Conservation (phyloP, 2,888 invertebrate genomes). For the Epistrophe grossulariae region DNA sequence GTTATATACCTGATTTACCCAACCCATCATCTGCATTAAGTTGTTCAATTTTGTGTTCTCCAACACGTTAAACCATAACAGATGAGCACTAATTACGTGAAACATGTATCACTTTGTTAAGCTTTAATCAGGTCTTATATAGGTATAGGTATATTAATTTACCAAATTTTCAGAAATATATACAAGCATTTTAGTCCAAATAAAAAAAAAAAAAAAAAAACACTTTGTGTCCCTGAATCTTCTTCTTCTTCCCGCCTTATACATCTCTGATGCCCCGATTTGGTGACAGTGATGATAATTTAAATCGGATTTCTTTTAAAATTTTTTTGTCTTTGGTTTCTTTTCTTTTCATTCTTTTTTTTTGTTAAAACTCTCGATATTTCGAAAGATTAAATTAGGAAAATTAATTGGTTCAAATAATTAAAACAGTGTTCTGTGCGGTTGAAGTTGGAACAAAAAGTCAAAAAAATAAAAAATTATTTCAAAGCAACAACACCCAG, state of each 20-base stretch:
- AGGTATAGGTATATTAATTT: constrained; percentile 53
- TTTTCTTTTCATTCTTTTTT: constrained; percentile 7
- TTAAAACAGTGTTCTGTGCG: constrained; percentile 66
- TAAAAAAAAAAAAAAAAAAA: background rate
- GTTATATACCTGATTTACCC: background rate
- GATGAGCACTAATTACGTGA: constrained; percentile 69
- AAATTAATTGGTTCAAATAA: constrained; percentile 75
- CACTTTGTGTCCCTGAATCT: constrained; percentile 37
- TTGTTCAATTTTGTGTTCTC: constrained; percentile 52
- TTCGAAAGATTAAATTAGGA: constrained; percentile 72
- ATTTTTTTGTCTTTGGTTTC: constrained; percentile 12
- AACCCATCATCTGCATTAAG: constrained; percentile 53
- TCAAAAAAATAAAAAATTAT: constrained; percentile 10
- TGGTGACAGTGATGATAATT: constrained; percentile 53
- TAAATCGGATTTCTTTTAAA: constrained; percentile 63
- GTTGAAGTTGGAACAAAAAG: background rate
- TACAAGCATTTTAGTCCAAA: constrained; percentile 20
- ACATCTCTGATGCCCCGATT: background rate
- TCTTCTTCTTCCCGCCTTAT: background rate
- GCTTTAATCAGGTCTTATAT: constrained; percentile 68
- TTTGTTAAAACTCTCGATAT: constrained; percentile 15
- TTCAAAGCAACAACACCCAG: constrained; percentile 40
- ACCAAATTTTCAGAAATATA: constrained; percentile 45
- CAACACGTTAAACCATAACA: constrained; percentile 65
- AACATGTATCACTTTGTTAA: constrained; percentile 75